A percentile compares a stretch with the other conserved stretches of the same genome.
These are phyloP conservation scores for Sisyra terminalis DNA, from an alignment of 2,888 invertebrate species.

Conservation along the genomic window DNA sequence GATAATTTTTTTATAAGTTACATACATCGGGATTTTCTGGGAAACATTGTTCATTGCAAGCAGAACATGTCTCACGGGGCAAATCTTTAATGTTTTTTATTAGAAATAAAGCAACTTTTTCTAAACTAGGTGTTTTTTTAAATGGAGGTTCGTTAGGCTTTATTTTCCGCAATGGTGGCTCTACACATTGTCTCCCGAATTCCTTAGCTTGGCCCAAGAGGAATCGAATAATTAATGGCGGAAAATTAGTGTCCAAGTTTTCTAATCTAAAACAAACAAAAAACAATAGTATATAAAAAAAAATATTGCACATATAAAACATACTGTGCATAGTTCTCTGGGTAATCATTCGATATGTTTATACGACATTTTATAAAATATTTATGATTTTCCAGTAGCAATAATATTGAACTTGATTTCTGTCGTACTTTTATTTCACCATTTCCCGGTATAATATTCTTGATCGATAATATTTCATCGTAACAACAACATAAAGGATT, in stretches of 20 bases:
- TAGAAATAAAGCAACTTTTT: conserved; percentile 41
- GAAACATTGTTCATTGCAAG: conserved; percentile 41
- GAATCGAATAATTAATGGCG: conserved; percentile 39
- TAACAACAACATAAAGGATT: conserved; percentile 56
- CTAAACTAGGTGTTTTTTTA: conserved; percentile 41
- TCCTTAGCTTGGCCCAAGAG: conserved; percentile 49
- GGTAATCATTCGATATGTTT: conserved; percentile 46
- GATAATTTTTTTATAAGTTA: conserved; percentile 8
- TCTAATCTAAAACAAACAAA: conserved; percentile 29
- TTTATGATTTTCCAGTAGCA: conserved; percentile 37
- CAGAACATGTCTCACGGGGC: conserved; percentile 43
- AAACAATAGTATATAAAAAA: neutral
- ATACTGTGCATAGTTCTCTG: conserved; percentile 32
- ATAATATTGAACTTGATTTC: conserved; percentile 38
- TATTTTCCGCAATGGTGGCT: conserved; percentile 41
- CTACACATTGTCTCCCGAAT: conserved; percentile 48
- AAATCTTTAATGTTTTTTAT: conserved; percentile 40
- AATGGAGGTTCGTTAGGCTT: conserved; percentile 37
- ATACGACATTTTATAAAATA: conserved; percentile 44
- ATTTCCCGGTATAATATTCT: conserved; percentile 27
- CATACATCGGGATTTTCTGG: conserved; percentile 35
- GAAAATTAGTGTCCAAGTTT: conserved; percentile 45
- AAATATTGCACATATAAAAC: conserved; percentile 11
- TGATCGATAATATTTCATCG: conserved; percentile 47
- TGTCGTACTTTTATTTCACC: conserved; percentile 51